Conservation (phyloP, 2,113 vertebrate genomes). For the Lycocorax pyrrhopterus region DNA sequence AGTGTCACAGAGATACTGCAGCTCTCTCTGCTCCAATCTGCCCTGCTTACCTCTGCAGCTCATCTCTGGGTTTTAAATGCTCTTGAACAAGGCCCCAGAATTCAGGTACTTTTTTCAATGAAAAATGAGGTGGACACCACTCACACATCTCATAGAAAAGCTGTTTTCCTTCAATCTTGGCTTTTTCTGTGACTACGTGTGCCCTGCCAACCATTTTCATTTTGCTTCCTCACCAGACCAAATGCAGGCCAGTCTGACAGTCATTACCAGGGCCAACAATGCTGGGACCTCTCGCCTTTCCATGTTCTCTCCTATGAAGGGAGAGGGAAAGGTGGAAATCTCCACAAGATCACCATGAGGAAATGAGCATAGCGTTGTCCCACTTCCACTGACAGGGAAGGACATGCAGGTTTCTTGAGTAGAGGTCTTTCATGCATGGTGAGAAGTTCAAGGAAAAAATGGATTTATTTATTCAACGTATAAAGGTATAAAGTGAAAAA, state of each 20-base stretch:
- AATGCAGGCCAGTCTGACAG: not conserved
- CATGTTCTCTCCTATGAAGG: not conserved
- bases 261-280: not conserved
- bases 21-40: not conserved
- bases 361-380: not conserved
- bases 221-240: not conserved
- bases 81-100: not conserved
- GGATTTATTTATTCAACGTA: not conserved
- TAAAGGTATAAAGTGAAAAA: not conserved
- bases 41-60: not conserved
- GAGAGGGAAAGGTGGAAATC: not conserved
- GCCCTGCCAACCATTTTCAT: not conserved
- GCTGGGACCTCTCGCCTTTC: not conserved
- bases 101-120: not conserved
- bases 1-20: not conserved
- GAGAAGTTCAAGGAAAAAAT: not conserved
- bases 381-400: not conserved
- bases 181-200: not conserved
- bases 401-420: not conserved
- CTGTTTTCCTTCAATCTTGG: not conserved
- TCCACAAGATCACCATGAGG: not conserved
- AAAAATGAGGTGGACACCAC: not conserved
- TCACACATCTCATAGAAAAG: not conserved
- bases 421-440: not conserved
- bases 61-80: not conserved